Evolutionary conservation across 2,113 vertebrate species (phyloP), one percentile per base, ranked within the genome.

Genomic region (Damaliscus lunatus): DNA sequence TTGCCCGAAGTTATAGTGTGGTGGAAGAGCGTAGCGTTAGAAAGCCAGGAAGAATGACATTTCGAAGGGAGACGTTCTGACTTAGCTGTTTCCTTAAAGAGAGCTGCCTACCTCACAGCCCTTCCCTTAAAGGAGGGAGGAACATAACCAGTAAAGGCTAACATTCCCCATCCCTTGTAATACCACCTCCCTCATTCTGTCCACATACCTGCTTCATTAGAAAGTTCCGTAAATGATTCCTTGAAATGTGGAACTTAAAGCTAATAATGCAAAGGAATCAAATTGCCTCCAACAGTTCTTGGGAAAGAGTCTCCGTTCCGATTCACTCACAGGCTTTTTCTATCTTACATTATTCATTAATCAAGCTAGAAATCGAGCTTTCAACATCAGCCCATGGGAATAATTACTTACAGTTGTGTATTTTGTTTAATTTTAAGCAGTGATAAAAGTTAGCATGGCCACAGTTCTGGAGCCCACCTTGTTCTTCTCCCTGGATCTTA

Each of bases 261-360:
- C 94, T 97, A 99, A 99, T 98, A 98, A 98, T 94, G 97, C 95
- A 97, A 98, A 98, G 97, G 96, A 96, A 98, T 98, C 98, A 98
- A 98, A 99, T 97, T 95, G 98, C 97, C 96, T 94, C 13, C 80
- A 98, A 97, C 98, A 98, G 98, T 98, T 98, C 98, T 98, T 96
- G 27, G 97, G 98, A 97, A 97, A 98, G 97, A 97, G 98, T 96
- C 97, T 98, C 98, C 92, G 94, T 98, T 98, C 98, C 96, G 98
- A 98, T 99, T 98, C 98, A 95, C 97, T 98, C 33, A 9, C 97
- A 96, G 96, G 88, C 96, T 98, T 98, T 98, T 98, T 97, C 98
- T 98, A 98, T 99, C 98, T 98, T 99, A 98, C 96, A 98, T 98
- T 98, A 98, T 99, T 99, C 99, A 99, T 99, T 99, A 99, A 99